Evolutionary conservation across 2,797 vertebrate species (phyloP).

Genomic region (Dallia pectoralis): DNA sequence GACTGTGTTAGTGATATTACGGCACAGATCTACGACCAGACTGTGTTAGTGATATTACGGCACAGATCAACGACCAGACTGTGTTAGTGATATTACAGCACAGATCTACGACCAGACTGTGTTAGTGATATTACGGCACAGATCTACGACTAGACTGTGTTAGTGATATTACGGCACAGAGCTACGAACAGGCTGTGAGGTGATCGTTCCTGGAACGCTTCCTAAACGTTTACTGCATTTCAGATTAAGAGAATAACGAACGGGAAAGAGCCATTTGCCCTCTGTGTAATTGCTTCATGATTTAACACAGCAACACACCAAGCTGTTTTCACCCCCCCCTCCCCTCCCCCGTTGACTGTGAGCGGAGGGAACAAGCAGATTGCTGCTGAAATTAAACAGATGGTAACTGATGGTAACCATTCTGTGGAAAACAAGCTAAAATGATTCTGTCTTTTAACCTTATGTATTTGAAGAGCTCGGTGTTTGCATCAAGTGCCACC

Average conservation of each 20-base stretch:
- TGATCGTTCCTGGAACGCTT: neutral
- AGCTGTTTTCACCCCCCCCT: neutral
- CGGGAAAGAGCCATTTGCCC: conserved; percentile 42
- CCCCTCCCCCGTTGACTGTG: neutral
- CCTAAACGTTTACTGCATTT: conserved; percentile 22
- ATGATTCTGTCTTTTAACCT: neutral
- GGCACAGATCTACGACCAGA: too few relatives aligned
- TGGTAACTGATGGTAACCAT: neutral
- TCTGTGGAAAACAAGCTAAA: neutral
- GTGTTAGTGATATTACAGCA: too few relatives aligned
- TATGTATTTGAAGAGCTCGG: neutral
- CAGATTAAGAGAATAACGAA: conserved; percentile 40
- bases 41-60: too few relatives aligned
- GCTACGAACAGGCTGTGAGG: too few relatives aligned
- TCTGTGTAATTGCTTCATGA: conserved; percentile 63
- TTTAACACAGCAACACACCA: conserved; percentile 20
- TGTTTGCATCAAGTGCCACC: neutral
- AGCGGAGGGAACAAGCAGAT: neutral
- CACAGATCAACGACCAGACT: too few relatives aligned
- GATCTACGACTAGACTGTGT: too few relatives aligned
- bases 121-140: too few relatives aligned
- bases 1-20: too few relatives aligned
- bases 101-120: too few relatives aligned
- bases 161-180: too few relatives aligned
- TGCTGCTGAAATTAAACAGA: neutral